Percentiles rank a stretch among this genome's conserved stretches.
phyloP scores from a whole-genome alignment of 2,113 vertebrate genomes.

The Sinocyclocheilus grahami region DNA sequence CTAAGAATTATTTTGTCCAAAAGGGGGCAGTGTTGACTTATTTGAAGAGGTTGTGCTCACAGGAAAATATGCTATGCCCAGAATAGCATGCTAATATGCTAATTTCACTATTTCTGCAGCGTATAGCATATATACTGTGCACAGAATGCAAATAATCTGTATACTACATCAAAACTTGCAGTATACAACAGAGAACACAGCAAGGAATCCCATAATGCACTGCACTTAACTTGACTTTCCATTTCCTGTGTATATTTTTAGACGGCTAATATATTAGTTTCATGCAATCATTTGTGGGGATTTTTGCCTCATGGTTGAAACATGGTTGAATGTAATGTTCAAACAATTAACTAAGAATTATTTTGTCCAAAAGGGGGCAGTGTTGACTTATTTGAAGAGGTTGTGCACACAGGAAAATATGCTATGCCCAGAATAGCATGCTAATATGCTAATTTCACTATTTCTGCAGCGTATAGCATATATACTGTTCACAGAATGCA shows the following conservation, averaged over 20 bases:
- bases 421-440: not conserved
- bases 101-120: not conserved
- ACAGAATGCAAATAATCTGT: not conserved
- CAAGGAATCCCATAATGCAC: not conserved
- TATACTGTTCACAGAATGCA: not conserved
- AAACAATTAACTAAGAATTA: not conserved
- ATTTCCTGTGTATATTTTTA: not conserved
- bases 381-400: conserved; percentile 9
- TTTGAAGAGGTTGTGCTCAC: not conserved
- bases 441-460: not conserved
- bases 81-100: not conserved
- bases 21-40: conserved; percentile 37
- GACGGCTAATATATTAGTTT: not conserved
- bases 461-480: not conserved
- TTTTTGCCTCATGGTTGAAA: not conserved
- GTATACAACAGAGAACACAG: not conserved
- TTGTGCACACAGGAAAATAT: not conserved
- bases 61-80: not conserved
- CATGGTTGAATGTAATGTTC: not conserved
- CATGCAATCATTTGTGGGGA: not conserved
- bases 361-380: conserved; percentile 37
- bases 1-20: conserved; percentile 1
- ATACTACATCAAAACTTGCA: not conserved
- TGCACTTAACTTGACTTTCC: not conserved
- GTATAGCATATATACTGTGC: not conserved